phyloP scores from a whole-genome alignment of 2,113 vertebrate genomes.

The Centropus bengalensis region DNA sequence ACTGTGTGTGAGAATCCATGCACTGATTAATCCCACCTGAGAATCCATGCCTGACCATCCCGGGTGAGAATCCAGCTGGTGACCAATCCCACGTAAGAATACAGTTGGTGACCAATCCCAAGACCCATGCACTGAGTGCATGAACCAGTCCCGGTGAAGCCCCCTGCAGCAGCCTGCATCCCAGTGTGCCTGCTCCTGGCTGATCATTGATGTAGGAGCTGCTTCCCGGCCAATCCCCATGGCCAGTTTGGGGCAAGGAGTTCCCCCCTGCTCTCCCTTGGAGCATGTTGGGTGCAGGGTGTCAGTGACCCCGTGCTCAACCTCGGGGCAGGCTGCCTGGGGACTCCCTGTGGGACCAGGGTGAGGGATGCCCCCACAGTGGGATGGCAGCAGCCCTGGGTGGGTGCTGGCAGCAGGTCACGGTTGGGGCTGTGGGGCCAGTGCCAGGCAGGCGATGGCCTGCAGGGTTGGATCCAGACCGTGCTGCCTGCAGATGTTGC shows the following conservation, averaged over 20 bases:
- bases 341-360: rapidly evolving
- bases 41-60: background rate
- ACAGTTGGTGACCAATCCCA: background rate
- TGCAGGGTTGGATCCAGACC: background rate
- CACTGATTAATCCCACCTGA: background rate
- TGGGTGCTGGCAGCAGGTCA: background rate
- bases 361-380: rapidly evolving
- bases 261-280: too few relatives aligned
- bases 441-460: conserved; percentile 4
- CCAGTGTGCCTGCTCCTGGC: rapidly evolving
- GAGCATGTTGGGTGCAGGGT: background rate
- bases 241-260: background rate
- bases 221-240: background rate
- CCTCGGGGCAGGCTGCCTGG: background rate
- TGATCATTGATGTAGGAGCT: rapidly evolving
- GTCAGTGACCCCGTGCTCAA: too few relatives aligned
- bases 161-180: background rate
- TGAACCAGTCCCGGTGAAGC: background rate
- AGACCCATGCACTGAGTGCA: background rate
- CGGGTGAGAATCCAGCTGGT: too few relatives aligned
- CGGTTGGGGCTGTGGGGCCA: background rate
- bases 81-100: background rate
- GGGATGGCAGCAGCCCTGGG: background rate
- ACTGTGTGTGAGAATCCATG: rapidly evolving
- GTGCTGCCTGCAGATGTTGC: conserved; percentile 59